Base-by-base conservation (phyloP, 1,140 invertebrate species). In the Aphelenchoides fujianensis region DNA sequence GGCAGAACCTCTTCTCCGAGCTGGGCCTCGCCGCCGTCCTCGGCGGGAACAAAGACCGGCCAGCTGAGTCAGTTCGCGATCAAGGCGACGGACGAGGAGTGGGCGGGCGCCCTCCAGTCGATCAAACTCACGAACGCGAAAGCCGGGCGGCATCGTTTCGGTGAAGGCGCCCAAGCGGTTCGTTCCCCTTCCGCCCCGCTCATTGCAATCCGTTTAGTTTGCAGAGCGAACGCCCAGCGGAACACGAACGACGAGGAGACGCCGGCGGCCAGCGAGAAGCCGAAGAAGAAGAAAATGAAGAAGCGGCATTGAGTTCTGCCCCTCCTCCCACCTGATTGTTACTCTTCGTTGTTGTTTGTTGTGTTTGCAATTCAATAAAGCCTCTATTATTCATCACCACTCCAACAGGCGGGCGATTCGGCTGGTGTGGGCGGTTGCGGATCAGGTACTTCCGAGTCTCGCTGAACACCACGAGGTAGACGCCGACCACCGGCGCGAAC, bases 361-460 rank as follows among this genome's bases (percentile, higher is more conserved):
- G 23, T 30, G 55, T 59, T 59, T 59, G 7, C 5, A 59, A 7
- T 48, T 48, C 41, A 16, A 23, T 48, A 48, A 12, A 48, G 12
- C 41, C 41, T 12, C 41, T 48, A 61, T 53, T 53, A 53, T 16
- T 16, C 16, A 19, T 28, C 73, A 79, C 76, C 79, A 83, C 67
- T 80, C 77, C 35, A 83, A 69, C 23, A 83, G 19, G 27, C 70
- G 67, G 41, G 79, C 78, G 55, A 84, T 36, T 68, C 67, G 78
- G 59, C 69, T 82, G 41, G 73, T 79, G 1, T 48, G 81, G 82
- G 54, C 69, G 71, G 53, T 81, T 76, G 30, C 78, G 67, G 23
- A 80, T 80, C 5, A 82, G 61, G 55, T 66, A 82, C 48, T 80
- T 80, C 2, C 78, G 73, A 7, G 34, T 72, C 52, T 79, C 77